phyloP scores from a whole-genome alignment of 2,113 vertebrate species.

The Bettongia penicillata region DNA sequence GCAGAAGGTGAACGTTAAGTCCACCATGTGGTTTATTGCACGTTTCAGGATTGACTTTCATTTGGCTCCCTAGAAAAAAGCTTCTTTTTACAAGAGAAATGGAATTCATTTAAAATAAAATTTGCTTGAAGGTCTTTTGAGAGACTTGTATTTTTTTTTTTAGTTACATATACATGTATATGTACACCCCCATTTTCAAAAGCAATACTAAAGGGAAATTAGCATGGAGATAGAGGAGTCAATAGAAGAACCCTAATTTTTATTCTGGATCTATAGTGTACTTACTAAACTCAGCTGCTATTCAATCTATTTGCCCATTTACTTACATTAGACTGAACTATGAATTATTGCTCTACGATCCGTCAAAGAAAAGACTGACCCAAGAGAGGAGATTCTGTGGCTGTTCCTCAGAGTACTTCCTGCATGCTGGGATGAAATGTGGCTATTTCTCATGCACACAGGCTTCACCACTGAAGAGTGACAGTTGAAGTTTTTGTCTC shows the following conservation, averaged over 20 bases:
- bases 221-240: conserved; percentile 34
- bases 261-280: conserved; percentile 12
- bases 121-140: conserved; percentile 32
- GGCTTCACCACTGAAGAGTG: not conserved
- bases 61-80: conserved; percentile 49
- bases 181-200: conserved; percentile 7
- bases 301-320: not conserved
- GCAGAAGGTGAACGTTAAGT: conserved; percentile 65
- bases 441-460: not conserved
- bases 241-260: conserved; percentile 53
- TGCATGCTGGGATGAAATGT: not conserved
- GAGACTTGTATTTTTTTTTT: not conserved
- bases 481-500: conserved; percentile 18
- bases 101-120: conserved; percentile 57
- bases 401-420: not conserved
- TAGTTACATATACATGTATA: conserved; percentile 15
- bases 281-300: conserved; percentile 53
- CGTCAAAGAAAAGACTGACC: conserved; percentile 30
- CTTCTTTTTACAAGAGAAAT: conserved; percentile 52
- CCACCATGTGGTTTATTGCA: conserved; percentile 43
- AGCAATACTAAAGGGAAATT: conserved; percentile 61
- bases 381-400: conserved; percentile 10
- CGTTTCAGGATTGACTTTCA: conserved; percentile 56
- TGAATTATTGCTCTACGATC: conserved; percentile 23
- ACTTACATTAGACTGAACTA: conserved; percentile 52